Percentiles rank a stretch among this genome's conserved stretches.
These are phyloP conservation scores for Rhagonycha lutea DNA, from an alignment of 2,888 invertebrate genomes.

Conservation along the genomic window DNA sequence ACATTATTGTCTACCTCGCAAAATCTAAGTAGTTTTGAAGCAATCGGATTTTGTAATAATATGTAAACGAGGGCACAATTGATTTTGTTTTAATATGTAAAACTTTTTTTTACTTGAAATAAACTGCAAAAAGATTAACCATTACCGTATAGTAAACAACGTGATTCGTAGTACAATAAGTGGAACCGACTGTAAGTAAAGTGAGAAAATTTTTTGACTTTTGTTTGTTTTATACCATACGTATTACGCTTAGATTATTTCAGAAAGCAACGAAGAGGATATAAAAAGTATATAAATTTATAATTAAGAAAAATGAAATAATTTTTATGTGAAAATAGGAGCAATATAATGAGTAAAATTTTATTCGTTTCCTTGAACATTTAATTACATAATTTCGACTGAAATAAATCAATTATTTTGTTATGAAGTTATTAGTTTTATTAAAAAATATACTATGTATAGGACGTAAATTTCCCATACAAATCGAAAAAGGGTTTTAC, in stretches of 20 bases:
- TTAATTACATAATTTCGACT: neutral
- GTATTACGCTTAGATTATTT: neutral
- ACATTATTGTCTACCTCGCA: neutral
- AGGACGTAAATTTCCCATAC: neutral
- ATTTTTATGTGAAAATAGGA: neutral
- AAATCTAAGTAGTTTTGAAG: neutral
- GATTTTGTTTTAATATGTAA: no score
- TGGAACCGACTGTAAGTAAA: neutral
- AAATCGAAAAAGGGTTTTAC: neutral
- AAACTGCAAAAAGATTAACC: neutral
- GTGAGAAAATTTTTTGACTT: neutral
- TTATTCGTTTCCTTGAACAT: neutral
- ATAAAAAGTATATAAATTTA: neutral
- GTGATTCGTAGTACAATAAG: neutral
- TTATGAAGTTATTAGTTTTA: neutral
- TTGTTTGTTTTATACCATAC: neutral
- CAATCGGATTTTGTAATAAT: neutral
- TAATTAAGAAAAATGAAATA: neutral
- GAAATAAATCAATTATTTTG: neutral
- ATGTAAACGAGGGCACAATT: neutral
- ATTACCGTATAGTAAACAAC: neutral
- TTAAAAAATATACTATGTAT: neutral
- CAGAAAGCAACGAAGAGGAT: neutral
- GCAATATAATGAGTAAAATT: neutral
- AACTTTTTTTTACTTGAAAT: neutral